Base-by-base conservation (phyloP, 2,888 invertebrate species). In the Heteromyza rotundicornis region DNA sequence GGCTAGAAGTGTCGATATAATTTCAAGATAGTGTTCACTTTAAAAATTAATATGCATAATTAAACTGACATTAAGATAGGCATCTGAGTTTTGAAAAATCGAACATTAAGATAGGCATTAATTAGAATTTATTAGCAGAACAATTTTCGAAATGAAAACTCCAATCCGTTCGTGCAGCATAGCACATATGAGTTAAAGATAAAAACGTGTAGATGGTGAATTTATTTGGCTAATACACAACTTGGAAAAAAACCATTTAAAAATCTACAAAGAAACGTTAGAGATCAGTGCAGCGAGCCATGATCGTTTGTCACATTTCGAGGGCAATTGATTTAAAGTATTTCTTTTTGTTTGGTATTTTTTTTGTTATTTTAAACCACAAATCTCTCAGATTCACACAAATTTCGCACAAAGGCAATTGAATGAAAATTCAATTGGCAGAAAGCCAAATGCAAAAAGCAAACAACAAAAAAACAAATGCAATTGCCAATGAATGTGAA, bases 1-100 rank as follows among this genome's bases (percentile, higher is more conserved):
- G 14, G 40, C 40, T 14, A 40, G 12, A 40, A 40, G 5, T 40
- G n/a, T n/a, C n/a, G 40, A 10, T 40, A 7, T 14, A 7, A 40
- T 3, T 40, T 47, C 19, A 7, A 17, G 47, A 47, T 47, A 58
- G 58, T 59, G 51, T 52, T n/a, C 24, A 27, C 19, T 59, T 52
- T 59, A 63, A 53, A 57, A 64, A 66, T 68, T 66, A 64, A 65
- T 68, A 62, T 57, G 14, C 32, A 65, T 74, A 72, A 73, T 73
- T 73, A 75, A 73, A 65, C 69, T 35, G 53, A 63, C 68, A 69
- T 72, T 73, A 69, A 72, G 73, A 75, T 75, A 61, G 7, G 57
- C 68, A 72, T 73, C 74, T 60, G 8, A 5, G 47, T n/a, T 40
- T 5, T 19, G 20, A 47, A 47, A 47, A 12, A 19, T 2, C 14